phyloP scores from a whole-genome alignment of 37 sponge, comb jelly and placozoan genomes.

The Chondrosia reniformis region DNA sequence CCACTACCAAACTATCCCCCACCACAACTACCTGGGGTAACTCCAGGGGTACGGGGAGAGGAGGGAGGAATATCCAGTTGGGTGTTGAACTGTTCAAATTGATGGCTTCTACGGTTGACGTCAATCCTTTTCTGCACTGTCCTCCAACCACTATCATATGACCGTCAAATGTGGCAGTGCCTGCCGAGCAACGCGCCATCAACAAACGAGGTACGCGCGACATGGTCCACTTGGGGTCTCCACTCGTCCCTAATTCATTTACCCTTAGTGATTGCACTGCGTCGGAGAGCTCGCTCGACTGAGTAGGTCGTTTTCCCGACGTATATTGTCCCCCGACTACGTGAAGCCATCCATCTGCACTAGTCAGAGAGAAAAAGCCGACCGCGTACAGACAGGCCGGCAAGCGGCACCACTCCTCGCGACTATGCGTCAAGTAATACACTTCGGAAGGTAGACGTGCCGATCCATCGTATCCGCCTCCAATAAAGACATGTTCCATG shows the following conservation, averaged over 20 bases:
- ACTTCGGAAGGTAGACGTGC: not conserved
- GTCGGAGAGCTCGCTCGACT: not conserved
- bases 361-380: not conserved
- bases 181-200: not conserved
- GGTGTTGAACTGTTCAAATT: not conserved
- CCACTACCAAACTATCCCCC: not conserved
- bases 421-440: not conserved
- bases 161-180: not conserved
- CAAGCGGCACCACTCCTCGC: not conserved
- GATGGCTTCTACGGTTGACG: not conserved
- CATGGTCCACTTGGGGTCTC: not conserved
- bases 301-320: not conserved
- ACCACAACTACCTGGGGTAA: constrained; percentile 3
- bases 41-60: not conserved
- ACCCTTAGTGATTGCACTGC: too few relatives aligned
- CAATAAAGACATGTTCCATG: not conserved
- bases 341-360: constrained; percentile 1
- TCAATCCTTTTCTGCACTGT: not conserved
- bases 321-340: constrained; percentile 1
- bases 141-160: not conserved
- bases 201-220: not conserved
- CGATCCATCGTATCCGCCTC: not conserved
- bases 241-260: too few relatives aligned
- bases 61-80: constrained; percentile 10
- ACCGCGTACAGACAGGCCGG: not conserved